Base-by-base conservation (phyloP, 2,113 vertebrate species). In the Rhynchomys soricoides region DNA sequence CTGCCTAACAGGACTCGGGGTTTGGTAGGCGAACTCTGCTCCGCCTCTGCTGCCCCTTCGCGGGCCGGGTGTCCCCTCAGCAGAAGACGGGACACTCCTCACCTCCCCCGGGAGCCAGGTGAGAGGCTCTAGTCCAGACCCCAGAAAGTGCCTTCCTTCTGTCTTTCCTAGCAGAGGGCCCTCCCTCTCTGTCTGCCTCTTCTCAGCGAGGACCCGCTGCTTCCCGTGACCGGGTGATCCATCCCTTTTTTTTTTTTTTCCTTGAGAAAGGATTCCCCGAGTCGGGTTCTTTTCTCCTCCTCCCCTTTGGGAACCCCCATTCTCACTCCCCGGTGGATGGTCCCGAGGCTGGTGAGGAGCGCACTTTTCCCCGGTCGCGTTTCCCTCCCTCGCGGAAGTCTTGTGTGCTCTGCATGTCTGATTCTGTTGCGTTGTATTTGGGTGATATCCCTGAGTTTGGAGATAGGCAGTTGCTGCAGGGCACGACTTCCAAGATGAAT, bases 51-150 rank as follows among this genome's bases (percentile, higher is more conserved):
- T 93, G 89, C 81, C 50, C 55, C 88, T 95, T 22, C 1, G 71
- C 52, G 29, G 81, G 70, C 81, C 34, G 66, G 88, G 85, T 66
- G 73, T 87, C 75, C 91, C 96, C 94, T 45, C 81, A 12, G 86
- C 55, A 96, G 96, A 98, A 97, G 97, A 43, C 97, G 99, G 99
- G 99, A 99, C 99, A 98, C 98, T 98, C 98, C 96, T 93, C 55
- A 79, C n/a, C 52, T 95, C 90, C 96, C 90, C 81, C 4, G 52
- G 48, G 95, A 89, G 55, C 48, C 62, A 11, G 85, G 93, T 68
- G n/a, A 40, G 16, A 62, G 37, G 90, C 94, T 89, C 29, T 43
- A 3, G 19, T 77, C 37, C 59, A 64, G 95, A 97, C 57, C 87
- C 89, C 40, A 5, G 22, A 93, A 95, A 97, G 97, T 96, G 94